phyloP scores from a whole-genome alignment of 1,140 invertebrate species.

The Plutomurus gul region DNA sequence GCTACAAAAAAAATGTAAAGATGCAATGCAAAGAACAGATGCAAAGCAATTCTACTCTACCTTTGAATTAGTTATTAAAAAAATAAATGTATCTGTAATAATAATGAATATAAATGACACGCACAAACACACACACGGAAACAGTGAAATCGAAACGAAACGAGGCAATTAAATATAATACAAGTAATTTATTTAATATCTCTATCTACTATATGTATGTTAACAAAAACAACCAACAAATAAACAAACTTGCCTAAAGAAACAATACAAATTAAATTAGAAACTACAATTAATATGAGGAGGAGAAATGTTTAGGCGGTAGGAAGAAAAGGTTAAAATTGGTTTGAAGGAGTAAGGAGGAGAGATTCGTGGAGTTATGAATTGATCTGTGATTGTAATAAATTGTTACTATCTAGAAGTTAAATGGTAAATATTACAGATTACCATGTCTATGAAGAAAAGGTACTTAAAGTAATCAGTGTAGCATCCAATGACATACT shows the following conservation, averaged over 20 bases:
- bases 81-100: background rate
- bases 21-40: slow-evolving; percentile 8
- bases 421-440: background rate
- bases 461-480: background rate
- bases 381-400: slow-evolving; percentile 18
- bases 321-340: background rate
- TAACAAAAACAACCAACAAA: no score
- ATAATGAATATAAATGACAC: background rate
- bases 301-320: background rate
- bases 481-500: background rate
- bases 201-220: no score
- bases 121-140: background rate
- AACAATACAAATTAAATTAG: background rate
- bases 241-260: background rate
- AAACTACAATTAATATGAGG: background rate
- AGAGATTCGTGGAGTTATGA: background rate
- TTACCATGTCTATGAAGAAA: background rate
- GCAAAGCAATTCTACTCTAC: background rate
- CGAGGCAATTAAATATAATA: background rate
- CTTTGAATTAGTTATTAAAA: background rate
- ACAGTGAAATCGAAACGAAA: background rate
- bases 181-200: background rate
- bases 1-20: background rate
- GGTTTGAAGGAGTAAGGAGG: background rate
- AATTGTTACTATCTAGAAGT: background rate